Evolutionary conservation across 1,140 invertebrate genomes (phyloP).

Genomic region (Drosophila rhopaloa): DNA sequence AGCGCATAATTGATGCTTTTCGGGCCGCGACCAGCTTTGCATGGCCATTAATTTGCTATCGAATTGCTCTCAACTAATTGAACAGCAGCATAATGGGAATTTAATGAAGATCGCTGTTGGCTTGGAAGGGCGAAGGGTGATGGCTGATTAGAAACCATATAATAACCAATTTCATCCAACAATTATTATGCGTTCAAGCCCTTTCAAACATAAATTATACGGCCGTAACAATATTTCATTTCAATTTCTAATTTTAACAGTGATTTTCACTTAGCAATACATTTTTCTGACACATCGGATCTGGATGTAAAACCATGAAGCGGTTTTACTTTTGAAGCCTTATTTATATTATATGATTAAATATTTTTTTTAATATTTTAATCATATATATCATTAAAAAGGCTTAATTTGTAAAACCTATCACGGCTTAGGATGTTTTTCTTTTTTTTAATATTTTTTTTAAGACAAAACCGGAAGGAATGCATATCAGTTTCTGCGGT

Average conservation of each 20-base stretch:
- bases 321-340: no score
- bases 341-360: no score
- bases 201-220: neutral
- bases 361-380: no score
- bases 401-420: no score
- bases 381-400: no score
- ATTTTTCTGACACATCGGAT: no score
- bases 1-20: constrained; percentile 68
- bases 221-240: neutral
- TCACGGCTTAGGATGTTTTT: no score
- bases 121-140: neutral
- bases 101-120: constrained; percentile 51
- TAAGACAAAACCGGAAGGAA: neutral
- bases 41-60: constrained; percentile 59
- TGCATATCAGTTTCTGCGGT: neutral
- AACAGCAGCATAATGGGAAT: constrained; percentile 41
- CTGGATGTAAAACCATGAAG: no score
- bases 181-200: constrained; percentile 3
- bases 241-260: no score
- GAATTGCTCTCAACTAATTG: constrained; percentile 56
- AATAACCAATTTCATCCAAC: constrained; percentile 6
- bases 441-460: neutral
- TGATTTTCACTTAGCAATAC: neutral
- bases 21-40: constrained; percentile 33
- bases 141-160: constrained; percentile 33